Evolutionary conservation across 2,888 invertebrate genomes (phyloP).

Genomic region (Strigamia transsilvanica): DNA sequence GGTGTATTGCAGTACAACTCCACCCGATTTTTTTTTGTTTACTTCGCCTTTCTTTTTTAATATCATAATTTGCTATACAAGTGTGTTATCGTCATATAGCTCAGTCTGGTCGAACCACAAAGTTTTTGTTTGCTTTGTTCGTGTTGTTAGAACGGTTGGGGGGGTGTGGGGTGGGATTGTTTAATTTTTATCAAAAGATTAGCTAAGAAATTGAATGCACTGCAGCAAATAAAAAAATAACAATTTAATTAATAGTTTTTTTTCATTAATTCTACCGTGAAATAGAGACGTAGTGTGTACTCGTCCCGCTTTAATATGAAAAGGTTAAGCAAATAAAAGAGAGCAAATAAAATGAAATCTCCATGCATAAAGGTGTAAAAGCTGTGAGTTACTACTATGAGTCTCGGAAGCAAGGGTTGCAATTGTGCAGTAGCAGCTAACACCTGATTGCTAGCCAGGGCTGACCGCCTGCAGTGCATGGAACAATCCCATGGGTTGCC

Average conservation of each 20-base stretch:
- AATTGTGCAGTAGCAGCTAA: slow-evolving; percentile 5
- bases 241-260: not conserved
- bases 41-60: not conserved
- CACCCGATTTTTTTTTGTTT: not conserved
- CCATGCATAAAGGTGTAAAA: slow-evolving; percentile 1
- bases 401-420: slow-evolving; percentile 33
- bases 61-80: not conserved
- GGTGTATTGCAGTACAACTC: not conserved
- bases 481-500: slow-evolving; percentile 35
- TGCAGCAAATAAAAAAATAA: not conserved
- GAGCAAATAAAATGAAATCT: not conserved
- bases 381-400: slow-evolving; percentile 11
- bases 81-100: not conserved
- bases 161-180: not conserved
- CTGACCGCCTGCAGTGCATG: not conserved
- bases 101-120: not conserved
- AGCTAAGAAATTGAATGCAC: not conserved
- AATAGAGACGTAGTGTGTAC: not conserved
- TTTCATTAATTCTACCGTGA: not conserved
- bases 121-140: slow-evolving; percentile 1
- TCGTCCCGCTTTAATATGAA: not conserved
- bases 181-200: slow-evolving; percentile 8
- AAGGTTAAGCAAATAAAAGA: not conserved
- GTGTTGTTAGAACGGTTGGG: not conserved
- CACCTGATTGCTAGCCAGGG: slow-evolving; percentile 6